Percentiles rank a stretch among this genome's conserved stretches.
Conservation (phyloP, 2,797 vertebrate species). For the Sebastes variabilis region DNA sequence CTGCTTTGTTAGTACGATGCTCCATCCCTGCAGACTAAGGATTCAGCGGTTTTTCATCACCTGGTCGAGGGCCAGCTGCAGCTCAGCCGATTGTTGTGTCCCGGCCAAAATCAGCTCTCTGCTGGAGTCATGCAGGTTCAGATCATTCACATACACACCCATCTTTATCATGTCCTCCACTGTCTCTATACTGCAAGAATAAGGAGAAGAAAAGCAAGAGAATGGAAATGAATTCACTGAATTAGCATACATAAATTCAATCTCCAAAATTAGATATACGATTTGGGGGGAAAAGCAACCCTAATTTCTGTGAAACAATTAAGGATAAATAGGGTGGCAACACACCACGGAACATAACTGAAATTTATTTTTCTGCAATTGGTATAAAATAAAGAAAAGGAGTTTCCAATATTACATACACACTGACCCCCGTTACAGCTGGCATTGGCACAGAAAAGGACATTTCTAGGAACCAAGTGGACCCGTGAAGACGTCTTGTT, state of each 20-base stretch:
- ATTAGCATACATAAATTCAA: not conserved
- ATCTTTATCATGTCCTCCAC: conserved; percentile 87
- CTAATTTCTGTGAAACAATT: not conserved
- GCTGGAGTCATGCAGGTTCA: conserved; percentile 85
- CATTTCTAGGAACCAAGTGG: not conserved
- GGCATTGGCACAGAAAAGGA: not conserved
- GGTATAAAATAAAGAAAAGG: not conserved
- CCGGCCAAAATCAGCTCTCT: conserved; percentile 83
- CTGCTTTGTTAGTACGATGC: not conserved
- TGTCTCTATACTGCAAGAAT: conserved; percentile 77
- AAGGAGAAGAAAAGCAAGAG: not conserved
- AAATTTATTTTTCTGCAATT: not conserved
- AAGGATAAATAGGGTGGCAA: not conserved
- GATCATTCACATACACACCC: conserved; percentile 82
- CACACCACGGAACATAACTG: not conserved
- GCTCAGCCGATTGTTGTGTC: conserved; percentile 84
- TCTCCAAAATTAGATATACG: not conserved
- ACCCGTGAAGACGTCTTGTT: not conserved
- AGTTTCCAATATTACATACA: not conserved
- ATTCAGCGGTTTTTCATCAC: conserved; percentile 33
- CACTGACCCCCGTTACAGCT: not conserved
- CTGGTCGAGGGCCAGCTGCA: conserved; percentile 84
- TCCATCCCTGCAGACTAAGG: not conserved
- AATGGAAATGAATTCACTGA: not conserved
- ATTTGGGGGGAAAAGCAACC: not conserved